phyloP scores from a whole-genome alignment of 2,797 vertebrate species.

The Sebastes iracundus region DNA sequence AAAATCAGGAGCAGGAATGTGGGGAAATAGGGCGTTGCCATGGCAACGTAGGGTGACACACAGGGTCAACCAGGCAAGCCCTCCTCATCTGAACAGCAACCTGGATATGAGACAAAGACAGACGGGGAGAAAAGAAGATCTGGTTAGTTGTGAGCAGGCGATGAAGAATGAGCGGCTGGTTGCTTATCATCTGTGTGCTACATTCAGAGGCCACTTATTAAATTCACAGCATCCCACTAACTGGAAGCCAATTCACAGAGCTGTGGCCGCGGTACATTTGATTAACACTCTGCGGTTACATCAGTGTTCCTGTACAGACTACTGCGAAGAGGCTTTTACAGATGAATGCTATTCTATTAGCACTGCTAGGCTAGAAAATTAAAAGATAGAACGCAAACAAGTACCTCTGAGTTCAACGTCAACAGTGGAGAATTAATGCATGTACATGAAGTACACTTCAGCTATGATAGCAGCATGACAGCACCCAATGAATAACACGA shows the following conservation, averaged over 20 bases:
- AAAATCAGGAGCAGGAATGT: constrained; percentile 64
- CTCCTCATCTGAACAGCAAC: constrained; percentile 77
- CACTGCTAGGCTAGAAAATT: not conserved
- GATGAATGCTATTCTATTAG: not conserved
- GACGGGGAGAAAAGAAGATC: not conserved
- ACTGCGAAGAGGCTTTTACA: not conserved
- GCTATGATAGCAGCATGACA: not conserved
- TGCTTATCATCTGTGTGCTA: constrained; percentile 15
- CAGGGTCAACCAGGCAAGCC: constrained; percentile 33
- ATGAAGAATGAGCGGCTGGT: constrained; percentile 14
- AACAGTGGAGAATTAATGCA: not conserved
- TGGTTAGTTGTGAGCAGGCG: constrained; percentile 16
- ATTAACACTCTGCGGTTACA: not conserved
- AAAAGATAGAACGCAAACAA: not conserved
- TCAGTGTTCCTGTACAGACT: not conserved
- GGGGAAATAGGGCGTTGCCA: constrained; percentile 68
- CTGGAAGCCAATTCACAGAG: constrained; percentile 2
- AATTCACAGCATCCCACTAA: constrained; percentile 30
- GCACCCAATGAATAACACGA: fast-evolving
- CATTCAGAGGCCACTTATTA: constrained; percentile 39
- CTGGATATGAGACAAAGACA: constrained; percentile 51
- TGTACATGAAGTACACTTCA: not conserved
- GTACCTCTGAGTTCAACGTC: not conserved
- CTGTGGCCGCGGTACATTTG: not conserved
- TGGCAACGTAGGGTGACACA: constrained; percentile 63